Percentiles rank a stretch among this genome's conserved stretches.
Conservation (phyloP, 2,888 invertebrate species). For the Imbricaverruca yamaguchii region DNA sequence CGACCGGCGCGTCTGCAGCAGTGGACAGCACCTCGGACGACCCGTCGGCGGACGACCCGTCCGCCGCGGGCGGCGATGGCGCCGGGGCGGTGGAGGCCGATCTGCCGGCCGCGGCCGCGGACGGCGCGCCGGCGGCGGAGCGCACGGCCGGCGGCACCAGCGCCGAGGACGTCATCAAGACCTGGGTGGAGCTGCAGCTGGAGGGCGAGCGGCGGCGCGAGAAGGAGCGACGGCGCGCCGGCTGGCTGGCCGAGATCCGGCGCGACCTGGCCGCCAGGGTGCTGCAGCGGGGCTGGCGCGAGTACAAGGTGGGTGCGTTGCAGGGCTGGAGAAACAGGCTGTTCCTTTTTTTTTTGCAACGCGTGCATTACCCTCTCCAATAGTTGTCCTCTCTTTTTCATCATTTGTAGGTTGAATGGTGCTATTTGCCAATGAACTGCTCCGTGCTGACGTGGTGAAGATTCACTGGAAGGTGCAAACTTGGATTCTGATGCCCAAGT, state of each 20-base stretch:
- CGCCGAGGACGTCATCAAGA: conserved; percentile 8
- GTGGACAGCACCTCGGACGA: no score
- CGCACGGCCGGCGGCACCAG: background rate
- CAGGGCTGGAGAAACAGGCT: background rate
- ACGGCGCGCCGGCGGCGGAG: background rate
- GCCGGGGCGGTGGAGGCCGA: background rate
- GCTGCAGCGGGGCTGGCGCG: background rate
- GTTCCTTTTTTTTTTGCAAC: no score
- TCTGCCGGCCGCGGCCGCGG: background rate
- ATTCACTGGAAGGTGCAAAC: no score
- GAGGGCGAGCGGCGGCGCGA: background rate
- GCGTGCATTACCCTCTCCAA: no score
- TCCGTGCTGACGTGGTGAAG: no score
- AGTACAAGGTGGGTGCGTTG: background rate
- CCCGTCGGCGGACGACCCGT: background rate
- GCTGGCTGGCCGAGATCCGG: conserved; percentile 6
- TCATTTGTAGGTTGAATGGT: no score
- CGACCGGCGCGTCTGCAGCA: no score
- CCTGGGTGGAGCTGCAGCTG: conserved; percentile 10
- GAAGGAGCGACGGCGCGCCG: background rate
- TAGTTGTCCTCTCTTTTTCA: no score
- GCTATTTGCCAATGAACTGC: no score
- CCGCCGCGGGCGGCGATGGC: background rate
- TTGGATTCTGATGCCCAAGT: no score
- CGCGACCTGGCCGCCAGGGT: background rate